Base-by-base conservation (phyloP, 2,888 invertebrate species). In the Drosophila gaucha region DNA sequence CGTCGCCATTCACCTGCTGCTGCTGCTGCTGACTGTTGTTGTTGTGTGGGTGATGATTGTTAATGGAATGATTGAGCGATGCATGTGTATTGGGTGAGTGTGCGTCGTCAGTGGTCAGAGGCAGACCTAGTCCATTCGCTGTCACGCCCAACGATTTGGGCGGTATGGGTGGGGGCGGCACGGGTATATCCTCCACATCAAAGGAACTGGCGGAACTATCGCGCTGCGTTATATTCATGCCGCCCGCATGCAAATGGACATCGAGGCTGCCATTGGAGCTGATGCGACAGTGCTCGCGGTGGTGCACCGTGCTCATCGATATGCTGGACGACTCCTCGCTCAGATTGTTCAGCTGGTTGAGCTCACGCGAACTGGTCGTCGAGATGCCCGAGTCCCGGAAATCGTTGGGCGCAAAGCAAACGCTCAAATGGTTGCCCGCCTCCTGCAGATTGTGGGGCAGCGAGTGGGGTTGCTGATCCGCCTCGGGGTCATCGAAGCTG, bases 401-500 rank as follows among this genome's bases (percentile, higher is more conserved):
- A 51, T 91, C 92, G 57, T 90, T 90, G 30, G 90, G 90, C 0
- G 89, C 89, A 62, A 86, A 90, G 43, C 88, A 82, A 6, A 89
- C 82, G 50, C 80, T 88, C 22, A 90, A 66, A 51, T 90, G 89
- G 8, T 72, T 78, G 6, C 82, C 82, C 3, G 78, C 84, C 6
- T 83, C 80, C 36, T 90, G 89, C 6, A 87, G 78, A 66, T 78
- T 88, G 5, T 76, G 82, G 0, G 86, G 82, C 64, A 86, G 24
- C 5, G 90, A 86, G 26, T 86, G 82, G 24, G 89, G 80, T 30
- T 88, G 87, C 50, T 88, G 90, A 74, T 91, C 92, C 2, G 90
- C 89, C 51, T 91, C 91, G 3, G 92, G 91, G 65, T 92, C 93
- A 39, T 93, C 93, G 66, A 93, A 84, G 74, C 93, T 92, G 3